Conservation (phyloP, 2,113 vertebrate species). For the Pseudonaja textilis region DNA sequence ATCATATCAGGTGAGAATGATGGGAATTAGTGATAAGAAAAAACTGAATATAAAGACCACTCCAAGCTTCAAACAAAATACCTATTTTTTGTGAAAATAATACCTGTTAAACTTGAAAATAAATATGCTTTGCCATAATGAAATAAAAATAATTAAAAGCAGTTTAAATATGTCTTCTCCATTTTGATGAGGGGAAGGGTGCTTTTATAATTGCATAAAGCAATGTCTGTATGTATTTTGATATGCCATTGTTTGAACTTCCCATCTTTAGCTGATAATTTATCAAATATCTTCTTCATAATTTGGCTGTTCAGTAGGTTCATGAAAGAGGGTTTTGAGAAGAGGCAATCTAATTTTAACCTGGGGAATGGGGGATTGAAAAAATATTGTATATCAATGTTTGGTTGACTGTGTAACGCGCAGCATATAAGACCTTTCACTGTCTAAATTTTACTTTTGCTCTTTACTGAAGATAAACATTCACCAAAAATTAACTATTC, state of each 20-base stretch:
- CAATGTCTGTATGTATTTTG: constrained; percentile 71
- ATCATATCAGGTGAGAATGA: constrained; percentile 34
- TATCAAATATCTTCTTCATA: constrained; percentile 62
- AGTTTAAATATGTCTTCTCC: constrained; percentile 74
- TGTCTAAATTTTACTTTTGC: constrained; percentile 73
- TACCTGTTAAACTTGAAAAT: constrained; percentile 91
- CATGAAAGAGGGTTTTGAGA: constrained; percentile 67
- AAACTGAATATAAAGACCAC: constrained; percentile 42
- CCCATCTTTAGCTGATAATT: constrained; percentile 78
- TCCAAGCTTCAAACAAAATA: constrained; percentile 51
- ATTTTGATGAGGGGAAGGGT: constrained; percentile 74
- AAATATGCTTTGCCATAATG: constrained; percentile 68
- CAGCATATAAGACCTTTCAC: constrained; percentile 69
- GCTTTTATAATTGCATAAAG: constrained; percentile 75
- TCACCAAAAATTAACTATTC: constrained; percentile 71
- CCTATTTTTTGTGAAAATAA: constrained; percentile 67
- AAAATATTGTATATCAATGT: constrained; percentile 70
- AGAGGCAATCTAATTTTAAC: constrained; percentile 68
- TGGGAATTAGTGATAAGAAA: constrained; percentile 49
- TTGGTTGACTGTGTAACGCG: constrained; percentile 80
- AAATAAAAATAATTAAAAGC: constrained; percentile 63
- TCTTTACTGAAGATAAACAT: constrained; percentile 81
- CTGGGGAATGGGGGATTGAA: constrained; percentile 41
- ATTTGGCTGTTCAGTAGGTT: constrained; percentile 63
- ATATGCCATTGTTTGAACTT: constrained; percentile 93